Percentiles rank a stretch among this genome's conserved stretches.
Conservation (phyloP, 1,140 invertebrate genomes). For the Drosophila pruinosa region DNA sequence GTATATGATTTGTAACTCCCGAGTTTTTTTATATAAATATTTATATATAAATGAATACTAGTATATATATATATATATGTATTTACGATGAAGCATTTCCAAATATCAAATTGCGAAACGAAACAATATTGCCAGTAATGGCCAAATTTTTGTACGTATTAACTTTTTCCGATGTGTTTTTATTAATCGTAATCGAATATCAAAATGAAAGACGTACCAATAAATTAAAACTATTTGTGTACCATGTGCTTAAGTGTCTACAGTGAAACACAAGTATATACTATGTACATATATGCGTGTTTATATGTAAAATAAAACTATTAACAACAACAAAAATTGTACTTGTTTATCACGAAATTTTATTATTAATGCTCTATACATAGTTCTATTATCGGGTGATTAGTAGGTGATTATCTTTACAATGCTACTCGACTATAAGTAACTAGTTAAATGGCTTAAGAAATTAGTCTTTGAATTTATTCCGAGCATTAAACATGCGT, state of each 20-base stretch:
- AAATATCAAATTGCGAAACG: conserved; percentile 30
- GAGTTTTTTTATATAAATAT: conserved; percentile 9
- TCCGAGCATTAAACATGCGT: conserved; percentile 39
- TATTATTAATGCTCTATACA: not conserved
- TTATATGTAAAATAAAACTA: conserved; percentile 24
- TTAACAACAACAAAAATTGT: not conserved
- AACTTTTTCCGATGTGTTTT: conserved; percentile 31
- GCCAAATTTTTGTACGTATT: conserved; percentile 21
- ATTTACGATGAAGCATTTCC: conserved; percentile 36
- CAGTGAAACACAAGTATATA: conserved; percentile 12
- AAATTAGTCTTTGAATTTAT: conserved; percentile 15
- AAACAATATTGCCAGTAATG: conserved; percentile 9
- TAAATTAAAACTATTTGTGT: conserved; percentile 12
- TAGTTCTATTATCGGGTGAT: not conserved
- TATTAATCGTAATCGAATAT: conserved; percentile 25
- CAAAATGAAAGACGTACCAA: conserved; percentile 18
- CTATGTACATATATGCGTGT: conserved; percentile 12
- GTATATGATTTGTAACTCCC: conserved; percentile 54
- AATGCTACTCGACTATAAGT: not conserved
- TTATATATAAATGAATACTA: conserved; percentile 16
- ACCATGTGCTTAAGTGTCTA: conserved; percentile 32
- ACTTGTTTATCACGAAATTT: not conserved
- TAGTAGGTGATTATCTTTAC: conserved; percentile 37
- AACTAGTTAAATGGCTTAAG: not conserved
- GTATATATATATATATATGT: conserved; percentile 12